phyloP scores from a whole-genome alignment of 2,113 vertebrate genomes.

The Coptodon bakossiorum region DNA sequence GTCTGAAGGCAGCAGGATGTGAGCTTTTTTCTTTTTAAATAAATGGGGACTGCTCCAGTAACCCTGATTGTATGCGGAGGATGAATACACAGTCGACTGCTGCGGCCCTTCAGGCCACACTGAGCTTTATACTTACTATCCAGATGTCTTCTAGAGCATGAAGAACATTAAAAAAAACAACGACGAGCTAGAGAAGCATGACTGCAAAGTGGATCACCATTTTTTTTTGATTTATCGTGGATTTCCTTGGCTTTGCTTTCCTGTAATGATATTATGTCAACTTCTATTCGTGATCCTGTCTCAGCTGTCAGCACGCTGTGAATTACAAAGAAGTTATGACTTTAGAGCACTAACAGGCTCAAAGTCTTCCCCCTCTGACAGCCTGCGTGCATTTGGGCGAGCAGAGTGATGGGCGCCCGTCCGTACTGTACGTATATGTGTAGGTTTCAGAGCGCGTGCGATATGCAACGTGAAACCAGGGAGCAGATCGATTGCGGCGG shows the following conservation, averaged over 20 bases:
- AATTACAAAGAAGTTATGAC: background rate
- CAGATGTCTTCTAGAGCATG: constrained; percentile 18
- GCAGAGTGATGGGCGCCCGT: background rate
- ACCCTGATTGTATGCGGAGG: background rate
- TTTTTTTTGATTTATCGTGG: background rate
- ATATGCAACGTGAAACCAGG: background rate
- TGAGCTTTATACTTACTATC: constrained; percentile 15
- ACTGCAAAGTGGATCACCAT: background rate
- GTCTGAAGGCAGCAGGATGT: background rate
- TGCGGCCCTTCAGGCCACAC: constrained; percentile 2
- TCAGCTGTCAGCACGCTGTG: background rate
- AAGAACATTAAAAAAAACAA: background rate
- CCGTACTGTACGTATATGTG: background rate
- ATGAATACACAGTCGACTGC: background rate
- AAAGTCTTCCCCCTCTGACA: background rate
- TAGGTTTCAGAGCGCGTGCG: background rate
- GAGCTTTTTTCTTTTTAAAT: background rate
- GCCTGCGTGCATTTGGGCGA: background rate
- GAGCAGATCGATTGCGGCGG: constrained; percentile 11
- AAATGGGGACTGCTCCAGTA: background rate
- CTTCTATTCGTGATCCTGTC: background rate
- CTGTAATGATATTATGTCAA: background rate
- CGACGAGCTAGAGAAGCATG: background rate
- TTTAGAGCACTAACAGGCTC: background rate
- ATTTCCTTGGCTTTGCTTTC: background rate